phyloP scores from a whole-genome alignment of 2,888 invertebrate genomes.

The Sisyra terminalis region DNA sequence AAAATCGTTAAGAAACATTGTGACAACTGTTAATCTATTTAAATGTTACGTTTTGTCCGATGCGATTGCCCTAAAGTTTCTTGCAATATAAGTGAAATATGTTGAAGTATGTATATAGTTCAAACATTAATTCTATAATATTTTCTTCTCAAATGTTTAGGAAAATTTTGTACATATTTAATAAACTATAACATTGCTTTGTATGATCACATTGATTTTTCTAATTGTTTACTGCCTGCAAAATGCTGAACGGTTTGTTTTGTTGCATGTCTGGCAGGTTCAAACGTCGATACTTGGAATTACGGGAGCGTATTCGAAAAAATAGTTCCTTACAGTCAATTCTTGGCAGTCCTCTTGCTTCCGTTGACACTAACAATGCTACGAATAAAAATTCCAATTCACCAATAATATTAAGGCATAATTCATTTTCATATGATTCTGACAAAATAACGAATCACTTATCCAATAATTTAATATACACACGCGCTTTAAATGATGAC shows the following conservation, averaged over 20 bases:
- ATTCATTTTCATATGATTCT: background rate
- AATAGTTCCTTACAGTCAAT: constrained; percentile 67
- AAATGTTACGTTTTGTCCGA: too few relatives aligned
- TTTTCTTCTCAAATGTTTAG: constrained; percentile 17
- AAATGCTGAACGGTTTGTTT: background rate
- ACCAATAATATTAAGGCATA: too few relatives aligned
- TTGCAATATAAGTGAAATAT: too few relatives aligned
- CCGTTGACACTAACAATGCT: constrained; percentile 7
- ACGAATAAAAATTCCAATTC: background rate
- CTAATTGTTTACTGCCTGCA: background rate
- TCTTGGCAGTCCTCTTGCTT: constrained; percentile 29
- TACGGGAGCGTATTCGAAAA: constrained; percentile 69
- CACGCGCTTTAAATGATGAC: background rate
- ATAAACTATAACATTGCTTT: too few relatives aligned
- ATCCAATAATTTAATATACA: background rate
- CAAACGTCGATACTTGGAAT: constrained; percentile 76
- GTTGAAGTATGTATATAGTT: too few relatives aligned
- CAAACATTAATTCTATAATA: background rate
- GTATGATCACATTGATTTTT: background rate
- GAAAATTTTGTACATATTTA: too few relatives aligned
- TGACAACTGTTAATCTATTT: too few relatives aligned
- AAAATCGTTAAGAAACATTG: too few relatives aligned
- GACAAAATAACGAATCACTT: background rate
- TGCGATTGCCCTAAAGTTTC: too few relatives aligned
- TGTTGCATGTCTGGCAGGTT: constrained; percentile 40